Evolutionary conservation across 2,888 invertebrate species (phyloP).

Genomic region (Patella pellucida): DNA sequence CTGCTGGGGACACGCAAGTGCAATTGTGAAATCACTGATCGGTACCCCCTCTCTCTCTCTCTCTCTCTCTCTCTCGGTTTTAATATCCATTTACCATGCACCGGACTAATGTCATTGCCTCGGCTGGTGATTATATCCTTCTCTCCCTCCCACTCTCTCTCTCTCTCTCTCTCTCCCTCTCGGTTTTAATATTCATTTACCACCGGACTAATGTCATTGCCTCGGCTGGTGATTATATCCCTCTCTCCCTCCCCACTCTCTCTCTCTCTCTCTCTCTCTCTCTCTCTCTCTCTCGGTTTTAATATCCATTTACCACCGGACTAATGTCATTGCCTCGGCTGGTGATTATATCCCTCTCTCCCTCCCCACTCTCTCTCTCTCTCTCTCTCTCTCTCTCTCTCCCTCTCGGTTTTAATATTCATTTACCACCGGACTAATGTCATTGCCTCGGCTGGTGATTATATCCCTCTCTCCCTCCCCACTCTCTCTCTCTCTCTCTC

Average conservation of each 20-base stretch:
- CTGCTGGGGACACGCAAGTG: too few relatives aligned
- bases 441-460: too few relatives aligned
- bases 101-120: neutral
- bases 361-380: constrained; percentile 13
- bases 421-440: too few relatives aligned
- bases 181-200: neutral
- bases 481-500: constrained; percentile 16
- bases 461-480: neutral
- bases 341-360: too few relatives aligned
- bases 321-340: too few relatives aligned
- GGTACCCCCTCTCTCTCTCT: neutral
- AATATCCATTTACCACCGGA: too few relatives aligned
- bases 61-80: constrained; percentile 18
- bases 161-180: constrained; percentile 15
- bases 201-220: neutral
- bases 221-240: too few relatives aligned
- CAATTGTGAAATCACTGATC: too few relatives aligned
- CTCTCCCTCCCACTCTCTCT: constrained; percentile 7
- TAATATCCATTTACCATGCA: neutral
- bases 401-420: neutral
- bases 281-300: too few relatives aligned
- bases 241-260: neutral
- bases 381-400: neutral
- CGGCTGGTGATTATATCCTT: neutral
- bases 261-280: constrained; percentile 11